Evolutionary conservation across 2,888 invertebrate genomes (phyloP), one percentile per base, ranked within the genome.

Genomic region (Macropis europaea): DNA sequence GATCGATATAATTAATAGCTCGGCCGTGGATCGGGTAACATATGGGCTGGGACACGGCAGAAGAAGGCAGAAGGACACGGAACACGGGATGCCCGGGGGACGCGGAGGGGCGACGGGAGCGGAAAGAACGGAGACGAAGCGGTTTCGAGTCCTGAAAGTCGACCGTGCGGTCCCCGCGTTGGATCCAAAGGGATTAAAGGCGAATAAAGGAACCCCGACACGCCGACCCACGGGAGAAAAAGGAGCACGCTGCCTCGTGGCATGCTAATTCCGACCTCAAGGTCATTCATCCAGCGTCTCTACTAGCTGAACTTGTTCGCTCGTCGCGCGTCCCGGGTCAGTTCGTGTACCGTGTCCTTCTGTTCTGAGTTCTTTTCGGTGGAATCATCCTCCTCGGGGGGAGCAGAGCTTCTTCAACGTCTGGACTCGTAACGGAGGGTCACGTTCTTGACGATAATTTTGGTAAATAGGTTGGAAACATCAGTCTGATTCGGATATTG

Each of bases 1-100:
- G 87, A 88, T 88, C 87, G 87, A 88, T 88, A 87, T 89, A 89
- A 89, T 89, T 89, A 89, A 89, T 89, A 88, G 88, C 87, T 84
- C 77, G 76, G 82, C 36, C 75, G 77, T 80, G 86, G 84, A 88
- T 88, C 87, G 86, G 83, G 86, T 86, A 88, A 89, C 89, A 89
- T 88, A 88, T 88, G 88, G 88, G 81, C 74, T 73, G 75, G 82
- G 81, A 84, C 80, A 77, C 70, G 72, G 66, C 67, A 67, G 34
- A 71, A 67, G 62, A 73, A 70, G 57, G 56, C 45, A 43, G 57
- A 69, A 57, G 53, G 56, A 61, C 32, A 40, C 60, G 62, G 30
- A 45, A 62, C 62, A 34, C 52, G 63, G 47, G 71, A 56, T 52
- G 60, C 36, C 15, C 24, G 24, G 48, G n/a, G 42, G 34, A 42